A percentile compares a stretch with the other conserved stretches of the same genome.
Evolutionary conservation across 2,797 vertebrate species (phyloP).

Genomic region (Centroberyx gerrardi): DNA sequence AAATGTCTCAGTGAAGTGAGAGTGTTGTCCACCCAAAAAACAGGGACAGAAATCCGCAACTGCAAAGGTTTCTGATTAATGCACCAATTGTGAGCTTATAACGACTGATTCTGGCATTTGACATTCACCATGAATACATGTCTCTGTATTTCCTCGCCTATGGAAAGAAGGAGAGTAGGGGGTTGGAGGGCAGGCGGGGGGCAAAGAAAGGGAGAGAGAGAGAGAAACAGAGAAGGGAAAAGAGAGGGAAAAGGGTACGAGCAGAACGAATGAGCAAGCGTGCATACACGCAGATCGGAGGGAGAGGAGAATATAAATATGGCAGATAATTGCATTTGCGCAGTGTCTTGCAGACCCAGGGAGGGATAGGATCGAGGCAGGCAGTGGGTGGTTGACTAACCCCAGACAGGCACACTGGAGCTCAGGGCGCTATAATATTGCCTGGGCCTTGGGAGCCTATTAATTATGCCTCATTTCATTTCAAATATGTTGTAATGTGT

Average conservation of each 20-base stretch:
- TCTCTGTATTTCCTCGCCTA: conserved; percentile 45
- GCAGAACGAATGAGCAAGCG: too few species aligned
- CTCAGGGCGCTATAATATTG: conserved; percentile 52
- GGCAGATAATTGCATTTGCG: conserved; percentile 61
- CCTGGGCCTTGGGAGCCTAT: conserved; percentile 53
- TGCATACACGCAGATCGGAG: too few species aligned
- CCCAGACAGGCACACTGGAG: conserved; percentile 52
- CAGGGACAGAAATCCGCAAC: conserved; percentile 40
- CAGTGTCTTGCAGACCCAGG: conserved; percentile 49
- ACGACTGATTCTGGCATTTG: conserved; percentile 63
- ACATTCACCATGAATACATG: conserved; percentile 67
- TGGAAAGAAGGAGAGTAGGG: conserved; percentile 25
- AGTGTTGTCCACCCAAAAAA: conserved; percentile 39
- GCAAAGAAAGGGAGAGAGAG: neutral
- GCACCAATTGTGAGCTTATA: conserved; percentile 58
- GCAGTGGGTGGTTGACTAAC: conserved; percentile 67
- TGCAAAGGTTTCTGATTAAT: conserved; percentile 51
- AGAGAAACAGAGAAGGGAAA: neutral
- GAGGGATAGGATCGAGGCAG: conserved; percentile 57
- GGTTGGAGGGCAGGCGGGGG: neutral
- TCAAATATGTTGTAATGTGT: conserved; percentile 58
- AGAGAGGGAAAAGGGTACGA: too few species aligned
- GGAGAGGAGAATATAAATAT: conserved; percentile 53
- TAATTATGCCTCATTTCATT: conserved; percentile 73
- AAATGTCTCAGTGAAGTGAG: conserved; percentile 20